These are phyloP conservation scores for Mormyrus proboscirostris DNA, from an alignment of 2,797 vertebrate species.

Conservation along the genomic window DNA sequence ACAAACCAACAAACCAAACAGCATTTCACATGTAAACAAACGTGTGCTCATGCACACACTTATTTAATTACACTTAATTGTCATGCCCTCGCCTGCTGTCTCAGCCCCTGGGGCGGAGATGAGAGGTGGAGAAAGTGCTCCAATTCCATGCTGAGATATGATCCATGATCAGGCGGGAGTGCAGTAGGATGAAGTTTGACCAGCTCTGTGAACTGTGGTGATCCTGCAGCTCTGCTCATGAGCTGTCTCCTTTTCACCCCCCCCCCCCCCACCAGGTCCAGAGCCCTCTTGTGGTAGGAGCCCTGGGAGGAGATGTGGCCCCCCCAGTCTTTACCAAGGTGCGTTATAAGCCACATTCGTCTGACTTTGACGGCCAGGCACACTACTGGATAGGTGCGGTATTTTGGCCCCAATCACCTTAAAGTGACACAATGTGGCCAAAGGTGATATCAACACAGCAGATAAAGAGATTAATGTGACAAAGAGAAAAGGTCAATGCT, in stretches of 20 bases:
- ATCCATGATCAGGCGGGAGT: neutral
- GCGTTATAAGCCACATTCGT: slow-evolving; percentile 12
- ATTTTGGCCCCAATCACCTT: neutral
- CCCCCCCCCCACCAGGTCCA: slow-evolving; percentile 59
- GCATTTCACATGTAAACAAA: neutral
- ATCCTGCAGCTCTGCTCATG: neutral
- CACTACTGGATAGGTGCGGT: neutral
- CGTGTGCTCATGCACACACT: neutral
- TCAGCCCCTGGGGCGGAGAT: neutral
- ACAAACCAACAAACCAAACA: slow-evolving; percentile 6
- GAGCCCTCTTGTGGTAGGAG: slow-evolving; percentile 69
- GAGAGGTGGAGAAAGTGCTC: neutral
- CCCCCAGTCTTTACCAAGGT: slow-evolving; percentile 86
- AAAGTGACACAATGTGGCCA: neutral
- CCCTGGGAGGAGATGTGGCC: slow-evolving; percentile 62
- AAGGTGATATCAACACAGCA: neutral
- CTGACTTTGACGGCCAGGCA: neutral
- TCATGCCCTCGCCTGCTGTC: neutral
- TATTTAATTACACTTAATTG: neutral
- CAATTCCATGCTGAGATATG: neutral
- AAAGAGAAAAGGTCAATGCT: neutral
- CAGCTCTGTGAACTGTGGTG: neutral
- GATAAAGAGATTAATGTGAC: neutral
- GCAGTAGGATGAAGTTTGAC: neutral
- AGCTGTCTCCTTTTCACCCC: neutral